Conservation (phyloP, 1,140 invertebrate genomes). For the Neodiprion virginianus region DNA sequence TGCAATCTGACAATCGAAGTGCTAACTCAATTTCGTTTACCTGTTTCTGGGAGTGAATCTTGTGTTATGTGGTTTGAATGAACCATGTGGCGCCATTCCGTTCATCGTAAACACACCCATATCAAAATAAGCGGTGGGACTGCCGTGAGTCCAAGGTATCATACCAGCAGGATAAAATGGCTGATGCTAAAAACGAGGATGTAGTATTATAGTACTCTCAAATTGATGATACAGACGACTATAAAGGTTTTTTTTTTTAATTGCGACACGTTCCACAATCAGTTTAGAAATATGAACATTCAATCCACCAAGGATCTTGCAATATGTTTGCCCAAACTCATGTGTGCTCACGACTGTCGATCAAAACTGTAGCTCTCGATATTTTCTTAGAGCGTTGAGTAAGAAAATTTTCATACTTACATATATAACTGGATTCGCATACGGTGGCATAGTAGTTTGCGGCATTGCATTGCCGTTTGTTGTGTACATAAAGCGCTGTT, state of each 20-base stretch:
- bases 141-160: conserved; percentile 66
- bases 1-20: too few species aligned
- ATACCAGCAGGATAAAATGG: conserved; percentile 67
- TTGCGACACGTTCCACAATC: neutral
- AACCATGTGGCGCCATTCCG: conserved; percentile 72
- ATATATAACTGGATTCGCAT: conserved; percentile 71
- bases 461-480: conserved; percentile 67
- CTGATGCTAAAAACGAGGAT: conserved; percentile 58
- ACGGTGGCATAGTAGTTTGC: conserved; percentile 63
- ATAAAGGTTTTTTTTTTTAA: conserved; percentile 15
- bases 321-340: too few species aligned
- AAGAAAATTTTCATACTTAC: conserved; percentile 61
- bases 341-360: too few species aligned
- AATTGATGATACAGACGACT: conserved; percentile 13
- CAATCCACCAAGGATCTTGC: neutral
- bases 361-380: too few species aligned
- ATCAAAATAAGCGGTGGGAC: conserved; percentile 70
- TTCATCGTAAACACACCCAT: conserved; percentile 78
- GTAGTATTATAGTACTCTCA: conserved; percentile 18
- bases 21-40: conserved; percentile 32
- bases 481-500: conserved; percentile 70
- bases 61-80: conserved; percentile 65
- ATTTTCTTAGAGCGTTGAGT: neutral
- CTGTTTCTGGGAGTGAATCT: conserved; percentile 56
- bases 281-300: conserved; percentile 10